Evolutionary conservation across 2,113 vertebrate species (phyloP), one percentile per base, ranked within the genome.

Genomic region (Orcinus orca): DNA sequence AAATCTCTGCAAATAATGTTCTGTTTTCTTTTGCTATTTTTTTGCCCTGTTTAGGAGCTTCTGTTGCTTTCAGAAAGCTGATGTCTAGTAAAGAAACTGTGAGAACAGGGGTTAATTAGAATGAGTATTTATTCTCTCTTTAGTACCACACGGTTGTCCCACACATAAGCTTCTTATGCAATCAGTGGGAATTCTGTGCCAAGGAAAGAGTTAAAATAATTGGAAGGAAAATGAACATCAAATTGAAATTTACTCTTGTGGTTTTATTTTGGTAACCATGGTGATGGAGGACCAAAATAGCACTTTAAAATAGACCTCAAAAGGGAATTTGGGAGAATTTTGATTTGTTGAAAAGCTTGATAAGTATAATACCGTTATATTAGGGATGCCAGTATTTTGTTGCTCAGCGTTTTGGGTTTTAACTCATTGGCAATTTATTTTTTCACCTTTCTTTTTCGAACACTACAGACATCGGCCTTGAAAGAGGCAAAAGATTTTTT

Each of bases 191-290:
- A 36, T 63, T 90, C 41, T 81, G 36, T 53, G 68, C 73, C 74
- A 82, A 83, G 36, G 53, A 96, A 29, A 77, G 25, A 70, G 20
- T 79, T n/a, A 93, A 33, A 94, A 47, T 84, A 90, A 92, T 90
- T 93, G 63, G 88, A 71, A 77, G 6, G n/a, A 94, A 92, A 94
- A 92, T 79, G 44, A 88, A 20, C 63, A 92, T 58, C 77, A 65
- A 77, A 80, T 76, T 76, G 74, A 95, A 95, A 94, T 55, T 36
- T 89, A 74, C 73, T 90, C 25, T 44, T 76, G 68, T 84, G 47
- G 41, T 53, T 92, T 95, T 81, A 80, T 93, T 90, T 95, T 84
- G 67, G 90, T 92, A 97, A 93, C 94, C 80, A 94, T 94, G 82
- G 60, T 15, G n/a, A 96, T 67, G 1, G 84, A 67, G 86, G 31